Evolutionary conservation across 92 coral and sea anemone species (phyloP).

Genomic region (Actinostola sp.): DNA sequence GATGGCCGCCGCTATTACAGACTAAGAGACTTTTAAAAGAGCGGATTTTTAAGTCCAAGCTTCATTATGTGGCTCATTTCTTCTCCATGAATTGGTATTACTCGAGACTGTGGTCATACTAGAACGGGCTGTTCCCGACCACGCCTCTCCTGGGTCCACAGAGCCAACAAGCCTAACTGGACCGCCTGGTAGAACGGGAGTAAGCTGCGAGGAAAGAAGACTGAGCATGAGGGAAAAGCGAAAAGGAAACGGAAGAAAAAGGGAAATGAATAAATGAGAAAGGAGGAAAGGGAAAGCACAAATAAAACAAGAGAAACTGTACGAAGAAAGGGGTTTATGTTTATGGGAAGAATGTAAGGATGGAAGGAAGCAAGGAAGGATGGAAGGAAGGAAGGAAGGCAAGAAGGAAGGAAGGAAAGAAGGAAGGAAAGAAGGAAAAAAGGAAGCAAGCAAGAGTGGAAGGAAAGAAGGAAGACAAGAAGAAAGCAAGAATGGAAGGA

Average conservation of each 20-base stretch:
- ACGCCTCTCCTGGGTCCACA: conserved; percentile 32
- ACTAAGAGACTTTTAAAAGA: background rate
- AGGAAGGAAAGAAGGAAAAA: background rate
- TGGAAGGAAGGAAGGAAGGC: background rate
- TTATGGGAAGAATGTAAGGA: background rate
- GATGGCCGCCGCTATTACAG: too few relatives aligned
- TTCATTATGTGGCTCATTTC: background rate
- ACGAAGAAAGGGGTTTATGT: background rate
- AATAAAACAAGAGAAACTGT: background rate
- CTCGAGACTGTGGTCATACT: conserved; percentile 38
- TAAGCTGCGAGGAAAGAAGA: conserved; percentile 29
- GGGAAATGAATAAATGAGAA: background rate
- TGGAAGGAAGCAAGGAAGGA: background rate
- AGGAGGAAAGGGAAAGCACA: background rate
- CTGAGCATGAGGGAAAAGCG: conserved; percentile 2
- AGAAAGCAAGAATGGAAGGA: background rate
- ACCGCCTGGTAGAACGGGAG: conserved; percentile 18
- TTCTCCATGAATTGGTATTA: conserved; percentile 18
- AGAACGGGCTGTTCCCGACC: conserved; percentile 36
- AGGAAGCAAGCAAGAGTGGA: background rate
- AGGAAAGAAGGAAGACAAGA: background rate
- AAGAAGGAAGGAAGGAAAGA: background rate
- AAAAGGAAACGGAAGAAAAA: conserved; percentile 5
- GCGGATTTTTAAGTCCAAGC: conserved; percentile 18
- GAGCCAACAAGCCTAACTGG: conserved; percentile 15